Evolutionary conservation across 2,888 invertebrate genomes (phyloP).

Genomic region (Oscheius myriophilus): DNA sequence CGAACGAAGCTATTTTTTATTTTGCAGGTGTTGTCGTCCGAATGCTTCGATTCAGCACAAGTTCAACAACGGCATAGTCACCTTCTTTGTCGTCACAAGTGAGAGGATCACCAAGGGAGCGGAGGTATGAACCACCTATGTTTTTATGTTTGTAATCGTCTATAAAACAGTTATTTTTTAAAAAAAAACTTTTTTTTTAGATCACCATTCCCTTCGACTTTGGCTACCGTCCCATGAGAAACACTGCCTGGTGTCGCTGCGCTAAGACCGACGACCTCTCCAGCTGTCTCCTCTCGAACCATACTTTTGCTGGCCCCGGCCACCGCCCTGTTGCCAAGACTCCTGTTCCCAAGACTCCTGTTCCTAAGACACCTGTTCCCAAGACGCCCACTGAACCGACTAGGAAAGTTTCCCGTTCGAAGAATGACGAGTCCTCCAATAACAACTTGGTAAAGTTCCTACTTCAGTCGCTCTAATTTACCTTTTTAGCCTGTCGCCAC

Average conservation of each 20-base stretch:
- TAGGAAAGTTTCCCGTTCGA: no score
- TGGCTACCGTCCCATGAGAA: not conserved
- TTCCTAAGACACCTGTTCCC: no score
- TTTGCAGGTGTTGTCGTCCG: constrained; percentile 23
- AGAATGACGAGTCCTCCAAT: no score
- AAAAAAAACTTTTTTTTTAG: no score
- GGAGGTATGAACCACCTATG: constrained; percentile 1
- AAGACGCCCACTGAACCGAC: no score
- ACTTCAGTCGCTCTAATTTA: no score
- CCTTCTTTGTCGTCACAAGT: constrained; percentile 9
- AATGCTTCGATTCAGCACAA: constrained; percentile 5
- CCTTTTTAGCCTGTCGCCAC: no score
- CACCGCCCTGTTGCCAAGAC: not conserved
- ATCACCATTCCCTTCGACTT: constrained; percentile 15
- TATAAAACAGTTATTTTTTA: no score
- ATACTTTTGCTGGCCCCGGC: not conserved
- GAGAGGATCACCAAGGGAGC: not conserved
- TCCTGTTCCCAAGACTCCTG: no score
- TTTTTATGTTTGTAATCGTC: no score
- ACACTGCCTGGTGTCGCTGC: not conserved
- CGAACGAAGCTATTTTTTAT: not conserved
- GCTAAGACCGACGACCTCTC: not conserved
- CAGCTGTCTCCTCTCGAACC: not conserved
- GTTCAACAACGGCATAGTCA: not conserved
- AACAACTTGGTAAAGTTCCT: no score